Percentiles rank a stretch among this genome's conserved stretches.
Conservation (phyloP, 2,113 vertebrate genomes). For the Takifugu flavidus region DNA sequence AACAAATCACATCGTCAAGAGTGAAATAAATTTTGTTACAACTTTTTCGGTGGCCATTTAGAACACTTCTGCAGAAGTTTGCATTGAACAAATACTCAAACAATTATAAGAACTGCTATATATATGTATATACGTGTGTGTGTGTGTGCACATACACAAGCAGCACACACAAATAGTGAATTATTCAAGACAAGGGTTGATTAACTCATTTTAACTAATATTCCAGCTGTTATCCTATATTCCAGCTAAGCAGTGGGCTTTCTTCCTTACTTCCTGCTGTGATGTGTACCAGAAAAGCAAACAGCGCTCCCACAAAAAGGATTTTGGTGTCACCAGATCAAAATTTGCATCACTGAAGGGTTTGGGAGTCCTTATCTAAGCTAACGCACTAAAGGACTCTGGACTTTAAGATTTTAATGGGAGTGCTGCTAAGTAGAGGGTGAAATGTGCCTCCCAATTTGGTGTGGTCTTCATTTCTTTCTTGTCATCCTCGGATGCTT, state of each 20-base stretch:
- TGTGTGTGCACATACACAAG: too few species aligned
- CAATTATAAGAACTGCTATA: too few species aligned
- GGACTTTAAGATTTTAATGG: conserved; percentile 1
- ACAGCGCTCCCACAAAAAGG: conserved; percentile 17
- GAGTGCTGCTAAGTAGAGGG: conserved; percentile 12
- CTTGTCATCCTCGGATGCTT: background rate
- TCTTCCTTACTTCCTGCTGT: too few species aligned
- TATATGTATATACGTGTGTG: too few species aligned
- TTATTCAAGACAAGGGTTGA: too few species aligned
- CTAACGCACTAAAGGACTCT: conserved; percentile 4
- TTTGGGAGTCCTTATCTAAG: conserved; percentile 13
- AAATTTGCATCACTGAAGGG: conserved; percentile 8
- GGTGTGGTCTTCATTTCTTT: background rate
- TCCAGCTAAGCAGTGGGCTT: too few species aligned
- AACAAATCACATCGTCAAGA: background rate
- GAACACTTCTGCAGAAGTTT: too few species aligned
- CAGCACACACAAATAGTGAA: too few species aligned
- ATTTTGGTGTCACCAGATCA: conserved; percentile 19
- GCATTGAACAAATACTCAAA: too few species aligned
- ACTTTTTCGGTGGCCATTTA: too few species aligned
- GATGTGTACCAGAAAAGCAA: conserved; percentile 14
- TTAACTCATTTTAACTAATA: too few species aligned
- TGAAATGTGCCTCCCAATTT: background rate
- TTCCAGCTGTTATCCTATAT: too few species aligned
- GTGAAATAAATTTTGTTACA: background rate